These are phyloP conservation scores for Macquaria ambigua DNA, from an alignment of 2,113 vertebrate genomes.

Conservation along the genomic window DNA sequence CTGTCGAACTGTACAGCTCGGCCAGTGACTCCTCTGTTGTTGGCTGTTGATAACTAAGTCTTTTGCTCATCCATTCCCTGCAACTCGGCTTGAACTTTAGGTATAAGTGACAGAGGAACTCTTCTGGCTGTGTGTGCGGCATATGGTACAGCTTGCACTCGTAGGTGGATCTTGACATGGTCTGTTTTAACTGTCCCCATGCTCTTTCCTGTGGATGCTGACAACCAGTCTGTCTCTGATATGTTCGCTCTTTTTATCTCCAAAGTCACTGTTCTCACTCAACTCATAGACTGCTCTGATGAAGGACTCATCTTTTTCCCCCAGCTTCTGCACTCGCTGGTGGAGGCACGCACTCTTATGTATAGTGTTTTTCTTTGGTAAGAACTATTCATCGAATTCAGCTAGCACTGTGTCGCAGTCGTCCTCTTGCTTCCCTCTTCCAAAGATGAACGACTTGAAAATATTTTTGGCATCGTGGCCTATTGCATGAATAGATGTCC, in stretches of 20 bases:
- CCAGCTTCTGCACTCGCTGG: not conserved
- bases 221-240: not conserved
- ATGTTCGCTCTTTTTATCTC: not conserved
- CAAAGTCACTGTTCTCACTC: not conserved
- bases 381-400: not conserved
- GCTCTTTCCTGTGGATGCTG: conserved; percentile 1
- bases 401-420: not conserved
- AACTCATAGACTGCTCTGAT: not conserved
- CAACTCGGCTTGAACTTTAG: not conserved
- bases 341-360: not conserved
- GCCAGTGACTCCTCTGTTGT: not conserved
- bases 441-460: not conserved
- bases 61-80: not conserved
- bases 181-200: not conserved
- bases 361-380: not conserved
- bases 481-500: too few species aligned
- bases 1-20: not conserved
- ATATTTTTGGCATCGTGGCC: not conserved
- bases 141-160: not conserved
- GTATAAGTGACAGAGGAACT: not conserved
- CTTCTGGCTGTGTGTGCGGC: not conserved
- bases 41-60: not conserved
- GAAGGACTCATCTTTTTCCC: too few species aligned
- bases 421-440: not conserved
- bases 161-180: not conserved